Evolutionary conservation across 2,113 vertebrate species (phyloP), one percentile per base, ranked within the genome.

Genomic region (Halichoeres trimaculatus): DNA sequence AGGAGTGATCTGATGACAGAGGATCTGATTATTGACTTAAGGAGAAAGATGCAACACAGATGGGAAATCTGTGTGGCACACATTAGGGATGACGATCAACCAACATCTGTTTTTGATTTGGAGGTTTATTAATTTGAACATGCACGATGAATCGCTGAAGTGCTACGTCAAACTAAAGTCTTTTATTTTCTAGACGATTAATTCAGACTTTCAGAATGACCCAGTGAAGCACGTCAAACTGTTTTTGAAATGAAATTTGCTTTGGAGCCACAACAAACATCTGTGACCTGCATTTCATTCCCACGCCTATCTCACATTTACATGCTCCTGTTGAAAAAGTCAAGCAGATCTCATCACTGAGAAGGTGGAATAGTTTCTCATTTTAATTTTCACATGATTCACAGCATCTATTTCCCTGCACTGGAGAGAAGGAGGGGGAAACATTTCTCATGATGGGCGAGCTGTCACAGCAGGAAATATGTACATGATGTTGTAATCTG

Each of bases 341-440:
- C 36, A 20, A 64, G 43, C 59, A 61, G 57, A 80, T 85, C 61
- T 80, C 47, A 88, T 87, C 85, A 80, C 74, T 16, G 56, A 47
- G 47, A 23, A 35, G 51, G 62, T 74, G 53, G 68, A 70, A 76
- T 13, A 2, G 22, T 1, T 47, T 54, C 41, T 63, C 52, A 45
- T 76, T n/a, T 82, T 78, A 80, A 81, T 70, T 74, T 73, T 47
- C 34, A 65, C 82, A 84, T 83, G 48, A 83, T 81, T 50, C 64
- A 85, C 66, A 70, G 60, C 59, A 23, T 76, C 76, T 61, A 76
- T 72, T 81, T 53, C 63, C 36, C 63, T 57, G 58, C 50, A 34
- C 65, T 41, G 45, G 45, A 70, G 60, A 47, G 75, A 6, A 47
- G 72, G 30, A 50, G 65, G 80, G 61, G 79, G 80, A 56, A 59